A percentile compares a stretch with the other conserved stretches of the same genome.
Evolutionary conservation across 2,797 vertebrate species (phyloP).

Genomic region (Crax fasciolata): DNA sequence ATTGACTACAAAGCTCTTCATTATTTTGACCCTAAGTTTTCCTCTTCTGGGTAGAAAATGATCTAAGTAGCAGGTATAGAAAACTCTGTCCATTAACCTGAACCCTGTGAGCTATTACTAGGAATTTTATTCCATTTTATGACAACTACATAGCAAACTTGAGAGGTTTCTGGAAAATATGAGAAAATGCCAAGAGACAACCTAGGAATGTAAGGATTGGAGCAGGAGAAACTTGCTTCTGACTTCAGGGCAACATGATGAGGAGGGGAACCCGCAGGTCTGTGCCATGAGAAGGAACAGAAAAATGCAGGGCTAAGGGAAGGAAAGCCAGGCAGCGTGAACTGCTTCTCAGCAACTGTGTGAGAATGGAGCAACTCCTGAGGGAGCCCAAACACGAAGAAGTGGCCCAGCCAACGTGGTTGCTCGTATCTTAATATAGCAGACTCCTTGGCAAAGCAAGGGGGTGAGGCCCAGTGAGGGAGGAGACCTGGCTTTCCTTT

Average conservation of each 20-base stretch:
- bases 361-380: conserved; percentile 61
- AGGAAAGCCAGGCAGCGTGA: conserved; percentile 56
- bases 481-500: background rate
- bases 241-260: background rate
- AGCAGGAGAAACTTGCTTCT: background rate
- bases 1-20: background rate
- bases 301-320: conserved; percentile 44
- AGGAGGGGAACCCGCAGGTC: background rate
- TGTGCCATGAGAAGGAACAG: background rate
- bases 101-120: background rate
- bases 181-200: background rate
- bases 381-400: background rate
- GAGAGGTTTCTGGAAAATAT: background rate
- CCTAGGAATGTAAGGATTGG: background rate
- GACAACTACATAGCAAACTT: background rate
- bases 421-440: conserved; percentile 46
- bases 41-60: background rate
- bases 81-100: background rate
- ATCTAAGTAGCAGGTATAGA: background rate
- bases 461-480: background rate
- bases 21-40: background rate
- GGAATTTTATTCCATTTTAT: background rate
- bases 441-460: conserved; percentile 34
- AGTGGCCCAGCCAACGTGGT: conserved; percentile 22
- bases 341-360: conserved; percentile 54